Evolutionary conservation across 2,797 vertebrate species (phyloP).

Genomic region (Coilia nasus): DNA sequence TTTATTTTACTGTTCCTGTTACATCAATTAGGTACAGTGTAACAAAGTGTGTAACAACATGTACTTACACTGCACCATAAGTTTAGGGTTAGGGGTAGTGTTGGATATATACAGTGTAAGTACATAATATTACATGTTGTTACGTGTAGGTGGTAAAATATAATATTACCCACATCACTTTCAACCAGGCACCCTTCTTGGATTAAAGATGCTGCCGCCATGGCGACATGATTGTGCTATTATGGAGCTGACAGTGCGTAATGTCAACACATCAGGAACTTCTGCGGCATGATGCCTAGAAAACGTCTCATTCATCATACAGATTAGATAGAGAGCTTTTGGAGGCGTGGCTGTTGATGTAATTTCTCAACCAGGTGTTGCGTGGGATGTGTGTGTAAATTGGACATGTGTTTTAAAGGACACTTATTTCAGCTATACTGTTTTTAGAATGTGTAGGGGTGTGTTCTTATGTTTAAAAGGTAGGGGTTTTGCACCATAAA

Average conservation of each 20-base stretch:
- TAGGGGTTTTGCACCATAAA: too few relatives aligned
- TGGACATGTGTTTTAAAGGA: background rate
- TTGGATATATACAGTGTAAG: too few relatives aligned
- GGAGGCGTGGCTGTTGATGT: background rate
- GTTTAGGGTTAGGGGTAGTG: too few relatives aligned
- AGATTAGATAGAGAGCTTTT: background rate
- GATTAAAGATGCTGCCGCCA: background rate
- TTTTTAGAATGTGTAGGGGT: too few relatives aligned
- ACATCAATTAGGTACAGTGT: too few relatives aligned
- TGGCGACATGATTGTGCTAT: background rate
- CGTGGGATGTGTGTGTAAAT: background rate
- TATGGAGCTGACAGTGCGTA: background rate
- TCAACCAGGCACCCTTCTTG: background rate
- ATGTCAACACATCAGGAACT: background rate
- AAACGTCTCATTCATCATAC: background rate
- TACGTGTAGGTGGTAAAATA: too few relatives aligned
- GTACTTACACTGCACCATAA: too few relatives aligned
- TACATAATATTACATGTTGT: too few relatives aligned
- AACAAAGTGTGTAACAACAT: too few relatives aligned
- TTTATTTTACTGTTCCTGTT: too few relatives aligned
- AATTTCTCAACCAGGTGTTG: background rate
- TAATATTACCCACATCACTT: background rate
- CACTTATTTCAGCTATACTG: background rate
- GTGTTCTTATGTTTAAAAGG: too few relatives aligned
- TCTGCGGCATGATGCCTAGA: background rate